Conservation (phyloP, 2,888 invertebrate genomes). For the Aleiodes testaceus region DNA sequence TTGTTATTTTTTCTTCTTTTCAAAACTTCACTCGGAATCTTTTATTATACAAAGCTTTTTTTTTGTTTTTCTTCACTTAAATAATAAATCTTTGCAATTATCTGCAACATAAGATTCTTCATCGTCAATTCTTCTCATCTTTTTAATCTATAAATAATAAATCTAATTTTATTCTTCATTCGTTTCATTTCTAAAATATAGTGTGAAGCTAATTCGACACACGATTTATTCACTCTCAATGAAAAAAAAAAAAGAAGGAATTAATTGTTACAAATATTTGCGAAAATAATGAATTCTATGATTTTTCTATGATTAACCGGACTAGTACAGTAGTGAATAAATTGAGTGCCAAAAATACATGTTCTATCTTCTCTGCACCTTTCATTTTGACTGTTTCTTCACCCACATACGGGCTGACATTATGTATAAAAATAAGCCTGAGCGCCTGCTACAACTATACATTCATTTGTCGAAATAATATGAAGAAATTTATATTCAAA, state of each 20-base stretch:
- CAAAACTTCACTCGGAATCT: constrained; percentile 46
- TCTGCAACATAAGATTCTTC: constrained; percentile 48
- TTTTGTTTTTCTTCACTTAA: constrained; percentile 63
- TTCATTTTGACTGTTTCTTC: constrained; percentile 9
- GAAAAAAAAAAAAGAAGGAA: constrained; percentile 8
- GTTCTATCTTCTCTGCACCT: background rate
- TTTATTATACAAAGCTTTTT: constrained; percentile 71
- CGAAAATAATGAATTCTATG: no score
- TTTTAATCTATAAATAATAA: constrained; percentile 45
- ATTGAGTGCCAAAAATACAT: constrained; percentile 19
- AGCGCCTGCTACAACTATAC: constrained; percentile 22
- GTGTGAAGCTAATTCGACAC: constrained; percentile 24
- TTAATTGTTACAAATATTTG: background rate
- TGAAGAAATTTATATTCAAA: background rate
- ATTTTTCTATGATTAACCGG: background rate
- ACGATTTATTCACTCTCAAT: constrained; percentile 3
- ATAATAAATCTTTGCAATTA: constrained; percentile 60
- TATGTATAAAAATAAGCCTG: constrained; percentile 34
- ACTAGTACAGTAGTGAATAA: background rate
- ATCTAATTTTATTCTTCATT: constrained; percentile 33
- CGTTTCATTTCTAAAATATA: constrained; percentile 36
- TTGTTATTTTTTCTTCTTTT: constrained; percentile 1
- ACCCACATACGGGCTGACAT: no score
- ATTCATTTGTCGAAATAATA: background rate
- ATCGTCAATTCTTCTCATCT: constrained; percentile 38